A percentile compares a stretch with the other conserved stretches of the same genome.
phyloP scores from a whole-genome alignment of 2,888 invertebrate species.

The Drosophila parthenogenetica region DNA sequence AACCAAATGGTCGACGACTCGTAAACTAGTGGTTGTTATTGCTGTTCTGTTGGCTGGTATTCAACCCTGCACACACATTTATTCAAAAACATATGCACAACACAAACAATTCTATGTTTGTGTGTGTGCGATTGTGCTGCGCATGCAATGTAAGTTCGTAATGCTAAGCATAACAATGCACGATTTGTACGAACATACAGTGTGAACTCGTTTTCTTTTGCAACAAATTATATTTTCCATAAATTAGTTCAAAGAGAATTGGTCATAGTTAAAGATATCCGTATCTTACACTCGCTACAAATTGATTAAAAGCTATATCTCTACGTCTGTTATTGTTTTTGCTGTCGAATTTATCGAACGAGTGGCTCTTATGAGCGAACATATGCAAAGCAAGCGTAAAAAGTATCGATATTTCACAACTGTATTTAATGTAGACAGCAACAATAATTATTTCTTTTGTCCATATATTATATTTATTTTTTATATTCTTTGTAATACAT shows the following conservation, averaged over 20 bases:
- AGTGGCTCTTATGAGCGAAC: neutral
- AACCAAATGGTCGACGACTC: slow-evolving; percentile 42
- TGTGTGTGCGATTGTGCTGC: slow-evolving; percentile 27
- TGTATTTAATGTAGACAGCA: neutral
- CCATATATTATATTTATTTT: neutral
- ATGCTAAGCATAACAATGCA: slow-evolving; percentile 6
- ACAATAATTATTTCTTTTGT: neutral
- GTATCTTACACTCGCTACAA: neutral
- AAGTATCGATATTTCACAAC: neutral
- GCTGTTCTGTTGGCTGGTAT: slow-evolving; percentile 25
- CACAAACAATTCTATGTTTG: slow-evolving; percentile 6
- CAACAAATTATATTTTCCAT: neutral
- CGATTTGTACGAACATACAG: slow-evolving; percentile 4
- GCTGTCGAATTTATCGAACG: slow-evolving; percentile 7
- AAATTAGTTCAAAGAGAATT: neutral
- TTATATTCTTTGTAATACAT: neutral
- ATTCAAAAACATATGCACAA: slow-evolving; percentile 1
- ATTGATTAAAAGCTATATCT: neutral
- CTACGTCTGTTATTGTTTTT: slow-evolving; percentile 1
- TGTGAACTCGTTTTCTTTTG: slow-evolving; percentile 8
- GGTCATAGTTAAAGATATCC: slow-evolving; percentile 1
- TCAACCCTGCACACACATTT: slow-evolving; percentile 42
- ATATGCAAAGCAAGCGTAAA: neutral
- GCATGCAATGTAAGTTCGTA: slow-evolving; percentile 19
- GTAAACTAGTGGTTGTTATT: slow-evolving; percentile 35